phyloP scores from a whole-genome alignment of 2,888 invertebrate genomes.

The Oscheius sp. region DNA sequence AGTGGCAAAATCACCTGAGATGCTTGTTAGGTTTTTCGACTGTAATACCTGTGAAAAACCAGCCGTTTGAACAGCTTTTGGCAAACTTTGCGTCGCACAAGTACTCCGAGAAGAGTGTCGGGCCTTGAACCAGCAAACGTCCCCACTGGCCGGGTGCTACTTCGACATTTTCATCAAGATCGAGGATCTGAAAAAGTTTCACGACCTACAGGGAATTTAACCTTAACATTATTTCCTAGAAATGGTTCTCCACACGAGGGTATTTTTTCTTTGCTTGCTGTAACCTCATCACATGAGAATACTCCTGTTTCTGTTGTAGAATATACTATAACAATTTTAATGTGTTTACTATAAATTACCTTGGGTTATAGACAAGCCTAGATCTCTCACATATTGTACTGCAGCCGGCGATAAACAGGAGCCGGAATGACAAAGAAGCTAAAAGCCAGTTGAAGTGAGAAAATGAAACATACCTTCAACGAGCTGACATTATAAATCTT shows the following conservation, averaged over 20 bases:
- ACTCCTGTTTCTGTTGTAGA: slow-evolving; percentile 41
- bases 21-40: neutral
- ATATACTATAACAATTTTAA: slow-evolving; percentile 33
- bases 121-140: slow-evolving; percentile 24
- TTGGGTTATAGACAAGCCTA: slow-evolving; percentile 39
- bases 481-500: slow-evolving; percentile 41
- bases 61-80: slow-evolving; percentile 11
- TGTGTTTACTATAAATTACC: too few relatives aligned
- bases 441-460: too few relatives aligned
- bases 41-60: slow-evolving; percentile 21
- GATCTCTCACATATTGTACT: slow-evolving; percentile 30
- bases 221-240: slow-evolving; percentile 39
- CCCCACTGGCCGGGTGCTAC: slow-evolving; percentile 21
- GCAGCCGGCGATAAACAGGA: slow-evolving; percentile 25
- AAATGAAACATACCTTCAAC: slow-evolving; percentile 34
- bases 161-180: neutral
- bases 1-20: slow-evolving; percentile 41
- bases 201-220: neutral
- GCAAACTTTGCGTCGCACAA: slow-evolving; percentile 27
- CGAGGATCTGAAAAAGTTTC: neutral
- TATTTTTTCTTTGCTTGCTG: slow-evolving; percentile 11
- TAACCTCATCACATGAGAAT: slow-evolving; percentile 33
- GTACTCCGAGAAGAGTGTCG: slow-evolving; percentile 24
- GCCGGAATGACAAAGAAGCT: slow-evolving; percentile 44
- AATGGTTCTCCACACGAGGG: slow-evolving; percentile 35